Evolutionary conservation across 2,797 vertebrate genomes (phyloP), one percentile per base, ranked within the genome.

Genomic region (Aotus griseimembra): DNA sequence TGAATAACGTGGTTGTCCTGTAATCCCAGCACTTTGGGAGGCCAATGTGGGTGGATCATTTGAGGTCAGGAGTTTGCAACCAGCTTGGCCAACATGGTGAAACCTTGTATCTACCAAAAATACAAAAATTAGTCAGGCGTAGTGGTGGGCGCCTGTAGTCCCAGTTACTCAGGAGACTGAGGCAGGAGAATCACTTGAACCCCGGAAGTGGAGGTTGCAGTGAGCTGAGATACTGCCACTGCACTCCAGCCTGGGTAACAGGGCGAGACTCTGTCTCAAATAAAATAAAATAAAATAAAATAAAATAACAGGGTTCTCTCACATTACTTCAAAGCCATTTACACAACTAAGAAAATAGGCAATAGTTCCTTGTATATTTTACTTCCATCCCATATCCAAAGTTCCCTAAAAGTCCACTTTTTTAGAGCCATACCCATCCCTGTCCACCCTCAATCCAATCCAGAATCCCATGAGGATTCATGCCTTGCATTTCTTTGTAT

Each of bases 71-170:
- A 67, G 14, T 67, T n/a, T n/a, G 33, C 33, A 33, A n/a, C 33
- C 33, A n/a, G 61, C 61, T 8, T 67, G 61, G 8, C 33, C 61
- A 67, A 67, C 61, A 67, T 67, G 61, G 33, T 67, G 61, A 67
- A 67, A 67, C 15, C 33, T 8, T 15, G 7, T 8, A 33, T 67
- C 61, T 67, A 67, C 61, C 33, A n/a, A 67, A 67, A 67, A 67
- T n/a, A 17, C 15, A n/a, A 67, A 67, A 9, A n/a, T 67, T 19
- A 67, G 33, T 33, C 33, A 8, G 15, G 61, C 7, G 7, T 4
- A 8, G 33, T n/a, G 15, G 33, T 0, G 4, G 61, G 15, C 0
- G 0, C 15, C 33, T 67, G 7, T n/a, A 19, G 61, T 67, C 61
- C 61, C 33, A 67, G 33, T 33, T 67, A 67, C 33, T 67, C 61